Conservation (phyloP, 2,113 vertebrate species). For the Urocitellus parryii region DNA sequence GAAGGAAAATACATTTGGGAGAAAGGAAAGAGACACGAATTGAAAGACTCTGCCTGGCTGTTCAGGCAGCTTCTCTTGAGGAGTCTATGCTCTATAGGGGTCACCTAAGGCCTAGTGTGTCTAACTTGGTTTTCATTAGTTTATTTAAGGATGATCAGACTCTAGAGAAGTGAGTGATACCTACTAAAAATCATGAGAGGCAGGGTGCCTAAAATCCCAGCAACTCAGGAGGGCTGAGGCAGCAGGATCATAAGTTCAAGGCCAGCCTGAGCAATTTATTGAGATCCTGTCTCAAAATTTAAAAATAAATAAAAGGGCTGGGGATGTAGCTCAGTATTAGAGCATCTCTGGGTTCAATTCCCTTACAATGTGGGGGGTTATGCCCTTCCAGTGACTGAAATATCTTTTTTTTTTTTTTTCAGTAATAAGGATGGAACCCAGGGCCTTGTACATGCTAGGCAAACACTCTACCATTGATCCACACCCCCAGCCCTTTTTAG, state of each 20-base stretch:
- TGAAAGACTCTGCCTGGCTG: background rate
- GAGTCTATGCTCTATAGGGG: background rate
- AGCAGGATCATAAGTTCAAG: background rate
- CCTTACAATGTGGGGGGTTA: background rate
- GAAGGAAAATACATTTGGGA: background rate
- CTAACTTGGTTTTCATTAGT: slow-evolving; percentile 17
- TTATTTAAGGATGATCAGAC: slow-evolving; percentile 48
- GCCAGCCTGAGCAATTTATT: background rate
- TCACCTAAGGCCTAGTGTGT: background rate
- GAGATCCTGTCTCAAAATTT: background rate
- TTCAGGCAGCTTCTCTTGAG: background rate
- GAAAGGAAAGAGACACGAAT: background rate
- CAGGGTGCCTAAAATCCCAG: background rate
- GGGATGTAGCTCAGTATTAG: background rate
- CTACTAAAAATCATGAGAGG: slow-evolving; percentile 35
- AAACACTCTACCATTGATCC: background rate
- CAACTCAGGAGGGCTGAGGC: background rate
- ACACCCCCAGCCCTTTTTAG: background rate
- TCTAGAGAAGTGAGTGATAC: background rate
- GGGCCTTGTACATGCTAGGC: background rate
- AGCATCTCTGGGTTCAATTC: background rate
- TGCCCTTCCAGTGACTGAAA: background rate
- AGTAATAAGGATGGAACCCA: too few relatives aligned
- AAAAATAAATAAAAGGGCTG: background rate
- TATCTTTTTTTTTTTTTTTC: background rate